These are phyloP conservation scores for Paramisgurnus dabryanus DNA, from an alignment of 2,113 vertebrate genomes.

Conservation along the genomic window DNA sequence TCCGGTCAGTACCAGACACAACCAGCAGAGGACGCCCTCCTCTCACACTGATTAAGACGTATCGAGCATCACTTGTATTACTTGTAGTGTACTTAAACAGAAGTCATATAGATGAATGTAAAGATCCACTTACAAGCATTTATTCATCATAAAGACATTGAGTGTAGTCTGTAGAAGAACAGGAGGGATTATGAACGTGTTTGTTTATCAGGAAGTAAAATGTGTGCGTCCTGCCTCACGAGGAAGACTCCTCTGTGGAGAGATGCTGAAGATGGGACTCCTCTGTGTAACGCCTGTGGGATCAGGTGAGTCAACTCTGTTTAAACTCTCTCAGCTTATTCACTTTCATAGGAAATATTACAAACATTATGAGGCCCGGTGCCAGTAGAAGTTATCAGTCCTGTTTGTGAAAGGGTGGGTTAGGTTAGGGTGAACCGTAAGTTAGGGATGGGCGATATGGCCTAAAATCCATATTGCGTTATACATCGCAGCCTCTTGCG, in stretches of 20 bases:
- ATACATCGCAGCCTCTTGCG: too few species aligned
- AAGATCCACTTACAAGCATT: not conserved
- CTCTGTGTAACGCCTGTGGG: constrained; percentile 89
- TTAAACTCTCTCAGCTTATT: too few species aligned
- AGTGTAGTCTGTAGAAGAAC: not conserved
- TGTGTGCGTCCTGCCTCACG: constrained; percentile 86
- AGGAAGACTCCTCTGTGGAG: constrained; percentile 88
- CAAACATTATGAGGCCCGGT: too few species aligned
- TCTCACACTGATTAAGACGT: not conserved
- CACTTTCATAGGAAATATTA: too few species aligned
- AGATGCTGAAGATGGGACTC: constrained; percentile 88
- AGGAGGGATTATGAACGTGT: not conserved
- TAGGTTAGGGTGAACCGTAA: too few species aligned
- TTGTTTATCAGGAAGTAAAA: constrained; percentile 68
- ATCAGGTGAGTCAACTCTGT: constrained; percentile 76
- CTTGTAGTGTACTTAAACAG: too few species aligned
- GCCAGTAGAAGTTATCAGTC: too few species aligned
- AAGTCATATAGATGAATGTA: too few species aligned
- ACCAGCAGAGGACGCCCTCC: constrained; percentile 52
- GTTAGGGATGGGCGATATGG: too few species aligned
- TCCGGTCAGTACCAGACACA: constrained; percentile 61
- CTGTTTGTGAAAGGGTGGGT: too few species aligned
- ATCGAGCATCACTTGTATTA: too few species aligned
- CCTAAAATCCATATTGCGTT: too few species aligned
- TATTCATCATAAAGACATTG: not conserved